Base-by-base conservation (phyloP, 2,797 vertebrate species). In the Characodon lateralis region DNA sequence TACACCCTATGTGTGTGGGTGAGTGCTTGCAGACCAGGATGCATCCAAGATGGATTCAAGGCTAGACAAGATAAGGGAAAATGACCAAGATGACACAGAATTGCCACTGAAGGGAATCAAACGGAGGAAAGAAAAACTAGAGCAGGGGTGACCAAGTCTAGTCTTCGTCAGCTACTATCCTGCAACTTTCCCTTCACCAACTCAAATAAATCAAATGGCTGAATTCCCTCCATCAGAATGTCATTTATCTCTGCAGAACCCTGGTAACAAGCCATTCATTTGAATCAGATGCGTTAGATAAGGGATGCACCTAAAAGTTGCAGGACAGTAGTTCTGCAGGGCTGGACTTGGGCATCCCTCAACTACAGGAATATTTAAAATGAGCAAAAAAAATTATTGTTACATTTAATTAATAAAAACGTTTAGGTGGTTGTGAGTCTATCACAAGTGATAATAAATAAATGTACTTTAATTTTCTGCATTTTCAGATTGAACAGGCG, bases 1-100 rank as follows among this genome's bases (percentile, higher is more conserved):
- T 72, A 14, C 71, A 73, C 53, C 70, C 41, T 71, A 70, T 48
- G 1, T 4, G 1, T 55, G 35, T 79, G 73, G 51, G 24, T 58
- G 51, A 24, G 65, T 72, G 63, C 4, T 66, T 66, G 35, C 39
- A 41, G 35, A 66, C 63, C 20, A 66, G 63, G 20, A 65, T 41
- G 35, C 8, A 66, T n/a, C 20, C 39, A 43, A 10, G 22, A 43
- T 68, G 41, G 22, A 68, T 13, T 22, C 39, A 68, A 68, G 20
- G 43, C 39, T 5, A 43, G 20, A 41, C 39, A 41, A n/a, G 22
- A 20, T 13, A 39, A 35, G 22, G 39, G 4, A 68, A 68, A n/a
- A 68, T 43, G 22, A 9, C 4, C 13, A 56, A 1, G 7, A 56
- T 56, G 6, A 56, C 24, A 56, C 55, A 56, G 7, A 56, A 41